A percentile compares a stretch with the other conserved stretches of the same genome.
Conservation (phyloP, 2,888 invertebrate genomes). For the Caenorhabditis sp. region DNA sequence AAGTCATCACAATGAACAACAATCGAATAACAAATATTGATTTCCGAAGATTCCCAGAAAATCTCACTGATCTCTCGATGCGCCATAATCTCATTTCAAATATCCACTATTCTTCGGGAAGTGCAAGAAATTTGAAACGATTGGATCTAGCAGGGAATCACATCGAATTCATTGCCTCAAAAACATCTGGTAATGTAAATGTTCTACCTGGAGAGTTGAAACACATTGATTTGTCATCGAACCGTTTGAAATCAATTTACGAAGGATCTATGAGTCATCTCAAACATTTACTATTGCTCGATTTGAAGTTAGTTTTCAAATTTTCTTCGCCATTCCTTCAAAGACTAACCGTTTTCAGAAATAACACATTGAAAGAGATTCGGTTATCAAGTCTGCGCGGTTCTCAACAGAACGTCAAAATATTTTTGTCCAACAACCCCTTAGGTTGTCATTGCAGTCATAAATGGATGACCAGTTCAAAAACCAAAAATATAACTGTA, state of each 20-base stretch:
- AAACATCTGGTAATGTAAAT: conserved; percentile 43
- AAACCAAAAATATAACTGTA: conserved; percentile 23
- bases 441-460: conserved; percentile 42
- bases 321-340: too few species aligned
- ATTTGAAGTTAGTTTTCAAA: conserved; percentile 2
- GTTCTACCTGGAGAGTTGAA: conserved; percentile 39
- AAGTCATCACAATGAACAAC: conserved; percentile 50
- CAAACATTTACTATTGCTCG: conserved; percentile 38
- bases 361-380: conserved; percentile 48
- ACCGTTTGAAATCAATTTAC: conserved; percentile 44
- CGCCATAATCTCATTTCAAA: conserved; percentile 51
- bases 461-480: conserved; percentile 41
- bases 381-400: conserved; percentile 35
- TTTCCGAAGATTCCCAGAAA: conserved; percentile 53
- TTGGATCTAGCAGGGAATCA: conserved; percentile 54
- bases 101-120: conserved; percentile 45
- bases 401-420: conserved; percentile 18
- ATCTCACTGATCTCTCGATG: conserved; percentile 53
- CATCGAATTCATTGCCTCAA: conserved; percentile 45
- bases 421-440: conserved; percentile 43
- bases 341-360: conserved; percentile 30
- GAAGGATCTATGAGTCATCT: conserved; percentile 40
- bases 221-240: conserved; percentile 49
- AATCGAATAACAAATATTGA: conserved; percentile 55
- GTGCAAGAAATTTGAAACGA: conserved; percentile 47